phyloP scores from a whole-genome alignment of 2,113 vertebrate genomes.

The Chunga burmeisteri region DNA sequence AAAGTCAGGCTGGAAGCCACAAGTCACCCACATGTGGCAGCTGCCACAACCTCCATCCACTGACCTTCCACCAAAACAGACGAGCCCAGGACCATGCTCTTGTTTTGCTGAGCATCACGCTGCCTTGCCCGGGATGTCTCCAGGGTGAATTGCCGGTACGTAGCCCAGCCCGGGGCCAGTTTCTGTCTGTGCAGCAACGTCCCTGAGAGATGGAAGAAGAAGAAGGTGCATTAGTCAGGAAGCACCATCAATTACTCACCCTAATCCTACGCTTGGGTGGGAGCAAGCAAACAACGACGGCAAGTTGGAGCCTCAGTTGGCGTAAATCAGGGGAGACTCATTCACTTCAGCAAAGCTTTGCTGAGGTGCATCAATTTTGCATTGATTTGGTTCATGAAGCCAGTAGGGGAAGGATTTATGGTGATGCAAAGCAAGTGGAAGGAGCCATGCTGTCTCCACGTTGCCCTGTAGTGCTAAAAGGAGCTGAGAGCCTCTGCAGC shows the following conservation, averaged over 20 bases:
- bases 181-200: fast-evolving
- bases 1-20: neutral
- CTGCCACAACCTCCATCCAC: neutral
- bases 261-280: neutral
- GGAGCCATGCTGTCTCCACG: neutral
- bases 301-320: neutral
- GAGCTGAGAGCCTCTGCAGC: neutral
- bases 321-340: neutral
- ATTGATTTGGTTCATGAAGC: neutral
- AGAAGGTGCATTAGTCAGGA: neutral
- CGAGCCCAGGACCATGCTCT: neutral
- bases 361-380: neutral
- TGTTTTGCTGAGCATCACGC: neutral
- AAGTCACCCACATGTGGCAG: neutral
- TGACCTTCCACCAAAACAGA: neutral
- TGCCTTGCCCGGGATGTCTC: neutral
- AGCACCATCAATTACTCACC: neutral
- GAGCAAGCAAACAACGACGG: neutral
- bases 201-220: neutral
- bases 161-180: neutral
- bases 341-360: neutral
- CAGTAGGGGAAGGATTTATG: neutral
- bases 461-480: neutral
- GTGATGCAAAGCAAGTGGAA: neutral
- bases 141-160: neutral